Base-by-base conservation (phyloP, 2,888 invertebrate species). In the Aelia acuminata region DNA sequence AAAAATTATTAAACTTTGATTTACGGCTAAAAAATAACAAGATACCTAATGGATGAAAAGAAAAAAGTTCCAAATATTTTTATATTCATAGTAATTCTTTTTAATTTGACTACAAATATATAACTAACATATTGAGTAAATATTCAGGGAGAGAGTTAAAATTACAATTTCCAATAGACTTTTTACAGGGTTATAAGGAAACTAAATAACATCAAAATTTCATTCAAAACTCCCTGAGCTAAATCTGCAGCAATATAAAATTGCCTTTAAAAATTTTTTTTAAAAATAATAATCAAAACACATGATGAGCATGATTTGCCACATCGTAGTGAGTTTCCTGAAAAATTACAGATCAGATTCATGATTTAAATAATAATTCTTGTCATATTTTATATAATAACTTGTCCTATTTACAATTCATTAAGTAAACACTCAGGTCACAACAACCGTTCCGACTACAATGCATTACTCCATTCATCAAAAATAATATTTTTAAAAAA, bases 191-290 rank as follows among this genome's bases (percentile, higher is more conserved):
- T 39, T 31, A 49, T 84, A 80, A 80, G 80, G 80, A 80, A 80
- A 80, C 80, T 43, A 22, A 80, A 80, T 80, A 80, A 80, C 80
- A 80, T 87, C 53, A 84, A 84, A 84, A 87, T 80, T 84, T 50
- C 48, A 47, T 87, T 87, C 75, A 57, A 75, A 87, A 87, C 87
- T 87, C 87, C 87, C 87, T 87, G 87, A 87, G 87, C 87, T 87
- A 87, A 87, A 87, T 87, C 87, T 87, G 87, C 75, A 87, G 87
- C 87, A 87, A 87, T 87, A 47, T 75, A 22, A 80, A 87, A 87
- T 84, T 84, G 84, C 84, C 84, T 47, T 49, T 87, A 22, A 47
- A 80, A 84, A 48, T 63, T 63, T 75, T 63, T 75, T 87, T 87
- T 80, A 13, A 20, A 39, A 87, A 87, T 43, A 87, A 53, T 39